phyloP scores from a whole-genome alignment of 2,797 vertebrate species.

The Acanthornis magna region DNA sequence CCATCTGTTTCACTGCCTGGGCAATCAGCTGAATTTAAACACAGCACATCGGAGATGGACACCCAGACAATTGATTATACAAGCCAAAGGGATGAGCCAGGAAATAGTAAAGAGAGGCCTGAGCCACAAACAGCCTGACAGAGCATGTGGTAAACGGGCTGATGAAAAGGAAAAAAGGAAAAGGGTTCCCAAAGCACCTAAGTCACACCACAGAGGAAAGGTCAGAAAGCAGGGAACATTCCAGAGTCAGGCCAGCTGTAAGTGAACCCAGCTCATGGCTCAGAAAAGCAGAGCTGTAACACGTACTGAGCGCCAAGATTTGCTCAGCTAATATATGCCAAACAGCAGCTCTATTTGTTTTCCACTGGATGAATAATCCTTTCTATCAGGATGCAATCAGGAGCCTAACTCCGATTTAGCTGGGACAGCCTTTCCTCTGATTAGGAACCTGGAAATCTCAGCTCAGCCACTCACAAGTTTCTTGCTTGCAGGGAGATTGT shows the following conservation, averaged over 20 bases:
- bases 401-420: background rate
- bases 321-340: background rate
- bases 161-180: background rate
- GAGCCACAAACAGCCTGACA: background rate
- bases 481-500: background rate
- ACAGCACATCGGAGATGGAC: background rate
- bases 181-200: background rate
- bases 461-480: background rate
- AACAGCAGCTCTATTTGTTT: background rate
- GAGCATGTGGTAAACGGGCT: background rate
- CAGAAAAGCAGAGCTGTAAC: background rate
- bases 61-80: background rate
- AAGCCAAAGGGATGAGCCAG: background rate
- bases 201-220: background rate
- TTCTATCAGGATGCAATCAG: slow-evolving; percentile 27
- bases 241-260: background rate
- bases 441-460: slow-evolving; percentile 17
- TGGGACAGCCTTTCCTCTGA: background rate
- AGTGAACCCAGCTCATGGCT: background rate
- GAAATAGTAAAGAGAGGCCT: background rate
- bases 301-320: background rate
- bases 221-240: background rate
- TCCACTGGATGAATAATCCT: background rate
- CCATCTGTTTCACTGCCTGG: background rate
- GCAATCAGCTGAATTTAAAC: background rate